Evolutionary conservation across 2,888 invertebrate genomes (phyloP), one percentile per base, ranked within the genome.

Genomic region (Plagiodera versicolora): DNA sequence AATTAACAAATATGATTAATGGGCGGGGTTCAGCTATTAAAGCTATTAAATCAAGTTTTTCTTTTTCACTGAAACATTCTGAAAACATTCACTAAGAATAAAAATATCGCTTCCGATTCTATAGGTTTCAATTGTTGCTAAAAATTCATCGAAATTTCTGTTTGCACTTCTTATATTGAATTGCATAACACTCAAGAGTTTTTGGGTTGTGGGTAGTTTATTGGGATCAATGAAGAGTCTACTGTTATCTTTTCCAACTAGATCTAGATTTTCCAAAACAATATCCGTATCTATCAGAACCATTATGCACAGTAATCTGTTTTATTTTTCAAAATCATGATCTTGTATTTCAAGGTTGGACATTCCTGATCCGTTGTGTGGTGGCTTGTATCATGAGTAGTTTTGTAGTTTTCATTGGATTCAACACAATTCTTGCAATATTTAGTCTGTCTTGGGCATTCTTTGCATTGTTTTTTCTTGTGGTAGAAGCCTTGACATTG

Each of bases 21-120:
- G n/a, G n/a, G n/a, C n/a, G n/a, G n/a, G n/a, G n/a, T n/a, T n/a
- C n/a, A n/a, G n/a, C n/a, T n/a, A n/a, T n/a, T n/a, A n/a, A n/a
- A n/a, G n/a, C n/a, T n/a, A n/a, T n/a, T n/a, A n/a, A n/a, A n/a
- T n/a, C n/a, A n/a, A n/a, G n/a, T n/a, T n/a, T n/a, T n/a, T n/a
- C n/a, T n/a, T 49, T 24, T 49, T 20, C 28, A 49, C 6, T 24
- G 49, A 6, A 24, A 28, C 20, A 49, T 28, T 20, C 28, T 49
- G 49, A 49, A 49, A 49, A 20, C 49, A 49, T n/a, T 49, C 49
- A 49, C 49, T 19, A 6, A 46, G 14, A 49, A 49, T 28, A 20
- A 49, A 49, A 49, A 49, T 49, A 17, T 49, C 49, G n/a, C 49
- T 20, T 49, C 20, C 9, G 28, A 49, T 17, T n/a, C 16, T 11